These are phyloP conservation scores for Ceriagrion tenellum DNA, from an alignment of 2,888 invertebrate genomes.

Conservation along the genomic window DNA sequence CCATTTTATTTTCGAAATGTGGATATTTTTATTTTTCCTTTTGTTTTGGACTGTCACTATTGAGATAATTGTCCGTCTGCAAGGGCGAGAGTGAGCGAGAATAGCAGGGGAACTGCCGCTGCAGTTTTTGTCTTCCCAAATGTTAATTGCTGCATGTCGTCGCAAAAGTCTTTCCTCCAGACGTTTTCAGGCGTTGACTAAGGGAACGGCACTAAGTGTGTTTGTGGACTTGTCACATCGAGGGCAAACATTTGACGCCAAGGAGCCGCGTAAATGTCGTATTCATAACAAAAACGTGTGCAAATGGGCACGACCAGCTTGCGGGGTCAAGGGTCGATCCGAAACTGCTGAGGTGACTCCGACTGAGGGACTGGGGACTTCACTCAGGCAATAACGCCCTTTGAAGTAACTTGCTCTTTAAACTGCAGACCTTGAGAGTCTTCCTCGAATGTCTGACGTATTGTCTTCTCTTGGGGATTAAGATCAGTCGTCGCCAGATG, in stretches of 20 bases:
- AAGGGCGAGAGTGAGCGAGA: background rate
- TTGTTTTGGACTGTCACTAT: background rate
- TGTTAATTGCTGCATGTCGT: background rate
- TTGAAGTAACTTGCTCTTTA: background rate
- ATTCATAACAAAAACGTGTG: background rate
- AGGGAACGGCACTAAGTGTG: background rate
- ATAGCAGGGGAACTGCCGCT: background rate
- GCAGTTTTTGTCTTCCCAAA: background rate
- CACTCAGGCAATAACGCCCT: background rate
- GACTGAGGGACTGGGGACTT: background rate
- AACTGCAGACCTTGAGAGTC: background rate
- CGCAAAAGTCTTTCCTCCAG: background rate
- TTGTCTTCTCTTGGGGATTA: background rate
- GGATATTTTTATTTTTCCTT: background rate
- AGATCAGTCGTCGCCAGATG: too few relatives aligned
- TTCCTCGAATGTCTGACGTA: background rate
- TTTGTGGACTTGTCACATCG: background rate
- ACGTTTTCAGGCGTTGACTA: background rate
- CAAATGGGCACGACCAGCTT: background rate
- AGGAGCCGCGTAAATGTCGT: background rate
- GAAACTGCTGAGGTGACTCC: background rate
- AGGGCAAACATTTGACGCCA: background rate
- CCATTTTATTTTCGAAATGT: background rate
- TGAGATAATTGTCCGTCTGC: background rate
- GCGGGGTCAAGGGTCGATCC: slow-evolving; percentile 26